Base-by-base conservation (phyloP, 2,113 vertebrate genomes). In the Microcebus lehilahytsara region DNA sequence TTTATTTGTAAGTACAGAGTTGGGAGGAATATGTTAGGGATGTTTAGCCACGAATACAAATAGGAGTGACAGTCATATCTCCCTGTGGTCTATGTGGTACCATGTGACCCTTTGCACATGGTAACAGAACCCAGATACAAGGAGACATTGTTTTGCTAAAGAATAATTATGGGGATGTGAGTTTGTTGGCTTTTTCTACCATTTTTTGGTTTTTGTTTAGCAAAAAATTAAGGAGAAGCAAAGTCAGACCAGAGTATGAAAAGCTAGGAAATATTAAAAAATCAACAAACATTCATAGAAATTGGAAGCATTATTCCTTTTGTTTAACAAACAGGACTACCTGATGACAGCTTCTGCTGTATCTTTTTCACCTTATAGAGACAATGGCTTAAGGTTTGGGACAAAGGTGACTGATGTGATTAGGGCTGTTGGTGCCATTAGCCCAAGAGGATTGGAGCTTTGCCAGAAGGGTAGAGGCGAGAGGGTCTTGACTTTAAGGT, bases 1-100 rank as follows among this genome's bases (percentile, higher is more conserved):
- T 53, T 79, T 77, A 42, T 94, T 97, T 95, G 74, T 56, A 90
- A 97, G 74, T 85, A 69, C 60, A 92, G 53, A 71, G 9, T 88
- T 66, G 17, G n/a, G 62, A n/a, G 37, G 32, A 95, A 62, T 81
- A 96, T 85, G 79, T 40, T 0, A 0, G 0, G 1, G 49, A 23
- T 84, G n/a, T 72, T 34, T 78, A 96, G 51, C 9, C 40, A 58
- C 0, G 34, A 60, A 83, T 67, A 88, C 49, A 32, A 96, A 56
- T 51, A 97, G 27, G 27, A 95, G 74, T 5, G 13, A 25, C 22
- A 17, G 60, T n/a, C 0, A 5, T 22, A 32, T 80, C 12, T 93
- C 49, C 25, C 6, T 1, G 8, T 27, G 23, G 42, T 27, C 67
- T 6, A 56, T 56, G 53, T 56, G 17, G 53, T 56, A 56, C 53